Evolutionary conservation across 1,140 invertebrate genomes (phyloP).

Genomic region (Listronotus bonariensis): DNA sequence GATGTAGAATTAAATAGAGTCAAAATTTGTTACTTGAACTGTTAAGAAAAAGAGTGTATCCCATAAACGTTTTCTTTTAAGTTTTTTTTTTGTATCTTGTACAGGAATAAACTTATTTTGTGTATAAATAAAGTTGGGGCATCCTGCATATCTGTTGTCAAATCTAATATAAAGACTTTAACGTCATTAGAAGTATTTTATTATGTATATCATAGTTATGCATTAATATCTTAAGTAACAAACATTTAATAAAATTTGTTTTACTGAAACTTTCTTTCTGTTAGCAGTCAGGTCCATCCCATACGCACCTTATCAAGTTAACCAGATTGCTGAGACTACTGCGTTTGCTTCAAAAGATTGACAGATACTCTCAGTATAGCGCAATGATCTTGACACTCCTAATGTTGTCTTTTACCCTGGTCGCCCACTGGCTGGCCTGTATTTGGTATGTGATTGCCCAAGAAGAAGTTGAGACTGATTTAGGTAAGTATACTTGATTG

Average conservation of each 20-base stretch:
- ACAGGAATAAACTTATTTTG: too few species aligned
- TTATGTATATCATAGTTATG: too few species aligned
- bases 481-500: constrained; percentile 70
- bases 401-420: constrained; percentile 93
- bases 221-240: too few species aligned
- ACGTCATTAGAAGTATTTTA: too few species aligned
- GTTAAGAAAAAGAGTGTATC: too few species aligned
- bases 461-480: constrained; percentile 78
- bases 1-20: too few species aligned
- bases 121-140: too few species aligned
- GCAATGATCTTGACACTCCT: constrained; percentile 94
- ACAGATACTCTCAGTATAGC: constrained; percentile 96
- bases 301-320: constrained; percentile 95
- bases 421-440: constrained; percentile 99
- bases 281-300: constrained; percentile 66
- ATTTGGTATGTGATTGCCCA: constrained; percentile 98
- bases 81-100: too few species aligned
- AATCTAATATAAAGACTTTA: too few species aligned
- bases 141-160: too few species aligned
- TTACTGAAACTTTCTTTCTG: constrained; percentile 22
- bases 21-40: too few species aligned
- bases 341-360: constrained; percentile 95
- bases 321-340: constrained; percentile 90
- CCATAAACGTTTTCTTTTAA: too few species aligned
- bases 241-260: background rate